Conservation (phyloP, 2,888 invertebrate genomes). For the Tetragonula carbonaria region DNA sequence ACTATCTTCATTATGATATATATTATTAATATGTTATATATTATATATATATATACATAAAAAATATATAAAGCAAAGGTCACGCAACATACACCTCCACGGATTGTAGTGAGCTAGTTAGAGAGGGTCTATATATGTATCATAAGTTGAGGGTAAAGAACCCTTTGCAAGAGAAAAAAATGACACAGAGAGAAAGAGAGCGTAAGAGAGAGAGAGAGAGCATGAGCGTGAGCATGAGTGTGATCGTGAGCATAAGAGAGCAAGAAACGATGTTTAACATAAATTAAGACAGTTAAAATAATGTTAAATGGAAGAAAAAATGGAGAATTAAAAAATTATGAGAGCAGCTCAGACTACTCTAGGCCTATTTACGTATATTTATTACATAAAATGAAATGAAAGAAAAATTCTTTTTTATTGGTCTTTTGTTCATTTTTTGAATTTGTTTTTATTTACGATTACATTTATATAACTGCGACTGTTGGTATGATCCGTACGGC, state of each 20-base stretch:
- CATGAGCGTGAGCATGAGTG: not conserved
- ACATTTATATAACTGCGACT: constrained; percentile 36
- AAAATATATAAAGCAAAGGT: constrained; percentile 74
- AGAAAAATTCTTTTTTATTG: constrained; percentile 57
- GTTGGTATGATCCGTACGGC: constrained; percentile 52
- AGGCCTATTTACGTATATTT: constrained; percentile 77
- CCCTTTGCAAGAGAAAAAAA: constrained; percentile 63
- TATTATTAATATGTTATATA: constrained; percentile 81
- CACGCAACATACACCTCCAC: constrained; percentile 75
- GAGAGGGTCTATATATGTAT: constrained; percentile 80
- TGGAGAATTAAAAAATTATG: constrained; percentile 61
- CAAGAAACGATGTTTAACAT: constrained; percentile 59
- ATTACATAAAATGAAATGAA: constrained; percentile 70
- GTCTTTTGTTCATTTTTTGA: constrained; percentile 49
- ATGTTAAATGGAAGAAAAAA: constrained; percentile 62
- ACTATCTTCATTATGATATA: constrained; percentile 82
- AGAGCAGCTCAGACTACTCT: constrained; percentile 77
- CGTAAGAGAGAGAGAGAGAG: not conserved
- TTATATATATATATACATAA: constrained; percentile 72
- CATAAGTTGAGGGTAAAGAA: constrained; percentile 69
- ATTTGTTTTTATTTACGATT: constrained; percentile 45
- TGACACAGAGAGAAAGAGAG: constrained; percentile 31
- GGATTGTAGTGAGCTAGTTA: constrained; percentile 81
- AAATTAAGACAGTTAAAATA: constrained; percentile 69
- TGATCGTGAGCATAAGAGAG: constrained; percentile 36